Evolutionary conservation across 2,113 vertebrate genomes (phyloP).

Genomic region (Gavialis gangeticus): DNA sequence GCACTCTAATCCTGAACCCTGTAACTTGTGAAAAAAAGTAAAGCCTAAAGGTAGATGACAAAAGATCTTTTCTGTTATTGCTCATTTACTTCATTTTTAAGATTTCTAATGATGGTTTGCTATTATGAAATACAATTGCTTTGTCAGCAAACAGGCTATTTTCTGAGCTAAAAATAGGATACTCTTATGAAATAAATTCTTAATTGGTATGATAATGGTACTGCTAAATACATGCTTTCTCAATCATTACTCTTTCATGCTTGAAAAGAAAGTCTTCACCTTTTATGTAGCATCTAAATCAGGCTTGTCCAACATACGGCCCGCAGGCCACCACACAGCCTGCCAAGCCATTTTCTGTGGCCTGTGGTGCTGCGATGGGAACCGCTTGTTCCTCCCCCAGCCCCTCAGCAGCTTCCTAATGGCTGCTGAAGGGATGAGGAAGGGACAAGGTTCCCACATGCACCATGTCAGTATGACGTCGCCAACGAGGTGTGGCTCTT

Average conservation of each 20-base stretch:
- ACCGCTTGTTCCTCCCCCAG: too few species aligned
- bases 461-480: too few species aligned
- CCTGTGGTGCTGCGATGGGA: too few species aligned
- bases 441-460: too few species aligned
- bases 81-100: neutral
- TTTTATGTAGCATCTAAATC: neutral
- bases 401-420: too few species aligned
- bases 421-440: too few species aligned
- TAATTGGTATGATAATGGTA: rapidly evolving
- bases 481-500: too few species aligned
- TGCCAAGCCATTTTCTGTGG: too few species aligned
- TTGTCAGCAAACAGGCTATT: neutral
- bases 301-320: too few species aligned
- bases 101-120: neutral
- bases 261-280: neutral
- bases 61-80: neutral
- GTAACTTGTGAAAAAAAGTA: neutral
- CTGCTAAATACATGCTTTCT: neutral
- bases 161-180: neutral
- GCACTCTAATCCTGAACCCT: neutral
- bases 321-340: too few species aligned
- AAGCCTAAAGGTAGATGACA: neutral
- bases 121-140: rapidly evolving
- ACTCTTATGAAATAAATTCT: neutral
- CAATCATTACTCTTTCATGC: neutral